Evolutionary conservation across 1,140 invertebrate species (phyloP).

Genomic region (Drosophila elegans): DNA sequence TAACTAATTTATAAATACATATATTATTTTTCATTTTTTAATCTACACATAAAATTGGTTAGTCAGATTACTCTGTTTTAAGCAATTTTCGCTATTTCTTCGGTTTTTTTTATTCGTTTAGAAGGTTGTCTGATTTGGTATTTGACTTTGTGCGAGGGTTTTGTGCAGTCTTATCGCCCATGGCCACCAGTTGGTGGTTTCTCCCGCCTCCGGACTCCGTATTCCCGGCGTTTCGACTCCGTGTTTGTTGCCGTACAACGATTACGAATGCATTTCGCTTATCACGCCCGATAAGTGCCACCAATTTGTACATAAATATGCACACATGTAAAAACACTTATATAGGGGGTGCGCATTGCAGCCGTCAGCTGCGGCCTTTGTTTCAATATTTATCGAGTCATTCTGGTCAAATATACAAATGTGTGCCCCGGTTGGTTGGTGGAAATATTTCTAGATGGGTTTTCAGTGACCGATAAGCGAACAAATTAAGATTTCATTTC

Average conservation of each 20-base stretch:
- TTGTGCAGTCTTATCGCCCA: conserved; percentile 33
- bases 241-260: conserved; percentile 9
- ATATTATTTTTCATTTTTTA: too few species aligned
- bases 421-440: neutral
- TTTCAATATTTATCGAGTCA: conserved; percentile 48
- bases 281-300: conserved; percentile 52
- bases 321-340: conserved; percentile 4
- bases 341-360: conserved; percentile 19
- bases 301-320: conserved; percentile 30
- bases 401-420: conserved; percentile 6
- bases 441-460: conserved; percentile 10
- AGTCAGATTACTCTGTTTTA: neutral
- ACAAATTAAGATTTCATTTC: conserved; percentile 28
- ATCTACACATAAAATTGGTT: neutral
- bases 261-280: conserved; percentile 57
- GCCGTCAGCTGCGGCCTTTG: conserved; percentile 52
- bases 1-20: too few species aligned
- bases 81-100: neutral
- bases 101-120: conserved; percentile 1
- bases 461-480: conserved; percentile 48
- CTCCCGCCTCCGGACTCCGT: conserved; percentile 2
- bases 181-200: conserved; percentile 31
- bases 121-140: conserved; percentile 15
- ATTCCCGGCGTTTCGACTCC: conserved; percentile 1
- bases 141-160: conserved; percentile 11